Percentiles rank a stretch among this genome's conserved stretches.
Evolutionary conservation across 2,888 invertebrate genomes (phyloP).

Genomic region (Rotaria sp.): DNA sequence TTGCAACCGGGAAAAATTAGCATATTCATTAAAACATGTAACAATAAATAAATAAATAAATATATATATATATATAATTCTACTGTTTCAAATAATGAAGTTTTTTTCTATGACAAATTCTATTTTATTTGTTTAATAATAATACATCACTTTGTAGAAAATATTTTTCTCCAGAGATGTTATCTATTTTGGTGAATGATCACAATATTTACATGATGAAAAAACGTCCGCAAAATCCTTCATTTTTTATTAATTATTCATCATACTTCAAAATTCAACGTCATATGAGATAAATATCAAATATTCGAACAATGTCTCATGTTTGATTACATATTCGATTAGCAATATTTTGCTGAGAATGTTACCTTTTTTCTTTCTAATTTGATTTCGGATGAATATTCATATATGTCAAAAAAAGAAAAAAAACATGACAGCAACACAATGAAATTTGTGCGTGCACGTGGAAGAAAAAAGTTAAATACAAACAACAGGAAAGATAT

Average conservation of each 20-base stretch:
- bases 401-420: neutral
- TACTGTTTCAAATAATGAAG: too few relatives aligned
- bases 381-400: conserved; percentile 12
- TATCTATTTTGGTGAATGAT: too few relatives aligned
- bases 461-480: neutral
- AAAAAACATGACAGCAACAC: neutral
- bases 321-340: neutral
- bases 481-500: conserved; percentile 3
- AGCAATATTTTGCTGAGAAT: neutral
- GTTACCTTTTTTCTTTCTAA: neutral
- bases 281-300: neutral
- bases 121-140: too few relatives aligned
- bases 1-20: too few relatives aligned
- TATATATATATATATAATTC: too few relatives aligned
- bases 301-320: neutral
- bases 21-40: too few relatives aligned
- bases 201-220: too few relatives aligned
- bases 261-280: neutral
- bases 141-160: too few relatives aligned
- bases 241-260: too few relatives aligned
- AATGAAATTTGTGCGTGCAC: neutral
- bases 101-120: too few relatives aligned
- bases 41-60: too few relatives aligned
- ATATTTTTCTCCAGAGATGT: too few relatives aligned
- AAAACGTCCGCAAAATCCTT: neutral